phyloP scores from a whole-genome alignment of 2,888 invertebrate genomes.

The Baccha elongata region DNA sequence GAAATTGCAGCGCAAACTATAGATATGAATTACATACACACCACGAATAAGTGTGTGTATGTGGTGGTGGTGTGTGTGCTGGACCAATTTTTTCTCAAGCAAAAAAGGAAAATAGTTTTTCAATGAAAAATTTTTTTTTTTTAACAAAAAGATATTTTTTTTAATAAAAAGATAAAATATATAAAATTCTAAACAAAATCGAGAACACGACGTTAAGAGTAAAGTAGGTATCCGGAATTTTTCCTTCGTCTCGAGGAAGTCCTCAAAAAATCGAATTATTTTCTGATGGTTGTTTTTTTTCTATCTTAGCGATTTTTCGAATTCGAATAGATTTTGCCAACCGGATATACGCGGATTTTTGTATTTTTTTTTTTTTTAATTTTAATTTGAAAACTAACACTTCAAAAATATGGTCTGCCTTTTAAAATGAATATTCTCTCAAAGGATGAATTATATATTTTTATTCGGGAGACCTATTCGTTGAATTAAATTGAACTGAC shows the following conservation, averaged over 20 bases:
- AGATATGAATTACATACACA: conserved; percentile 53
- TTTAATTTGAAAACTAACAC: conserved; percentile 20
- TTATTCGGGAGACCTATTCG: conserved; percentile 62
- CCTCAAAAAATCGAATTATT: conserved; percentile 56
- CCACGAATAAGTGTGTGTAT: conserved; percentile 14
- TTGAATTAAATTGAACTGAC: conserved; percentile 73
- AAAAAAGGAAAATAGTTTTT: conserved; percentile 54
- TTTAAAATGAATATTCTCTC: conserved; percentile 32
- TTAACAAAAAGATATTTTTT: conserved; percentile 35
- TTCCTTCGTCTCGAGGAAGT: conserved; percentile 67
- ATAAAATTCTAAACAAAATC: conserved; percentile 26
- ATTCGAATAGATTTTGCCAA: conserved; percentile 22
- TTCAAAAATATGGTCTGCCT: conserved; percentile 22
- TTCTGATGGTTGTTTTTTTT: conserved; percentile 24
- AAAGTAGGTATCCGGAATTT: conserved; percentile 68
- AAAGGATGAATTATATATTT: conserved; percentile 60
- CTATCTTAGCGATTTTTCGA: conserved; percentile 21
- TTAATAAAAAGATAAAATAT: conserved; percentile 21
- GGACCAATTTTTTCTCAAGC: conserved; percentile 65
- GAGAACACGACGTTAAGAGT: conserved; percentile 41
- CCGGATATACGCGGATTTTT: conserved; percentile 36
- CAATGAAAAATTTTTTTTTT: conserved; percentile 27
- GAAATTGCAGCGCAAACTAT: conserved; percentile 66
- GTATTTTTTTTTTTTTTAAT: not conserved
- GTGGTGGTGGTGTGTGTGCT: conserved; percentile 40